phyloP scores from a whole-genome alignment of 2,113 vertebrate genomes.

The Chitala chitala region DNA sequence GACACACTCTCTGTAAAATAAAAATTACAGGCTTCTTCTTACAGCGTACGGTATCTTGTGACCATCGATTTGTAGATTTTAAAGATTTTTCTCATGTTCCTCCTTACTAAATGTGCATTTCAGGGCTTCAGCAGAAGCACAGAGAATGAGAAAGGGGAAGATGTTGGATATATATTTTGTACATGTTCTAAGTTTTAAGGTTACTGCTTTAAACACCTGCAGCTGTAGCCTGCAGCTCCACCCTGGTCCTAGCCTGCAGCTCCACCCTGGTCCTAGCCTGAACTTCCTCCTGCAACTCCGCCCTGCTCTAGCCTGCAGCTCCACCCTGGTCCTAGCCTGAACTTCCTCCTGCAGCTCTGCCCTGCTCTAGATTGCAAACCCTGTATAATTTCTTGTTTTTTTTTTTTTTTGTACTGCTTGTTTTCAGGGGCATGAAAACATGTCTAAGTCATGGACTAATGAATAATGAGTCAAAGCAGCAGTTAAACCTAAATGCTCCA shows the following conservation, averaged over 20 bases:
- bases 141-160: no score
- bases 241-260: not conserved
- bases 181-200: no score
- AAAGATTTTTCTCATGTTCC: no score
- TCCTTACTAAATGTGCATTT: no score
- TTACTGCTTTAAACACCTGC: no score
- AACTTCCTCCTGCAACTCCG: not conserved
- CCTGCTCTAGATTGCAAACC: not conserved
- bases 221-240: not conserved
- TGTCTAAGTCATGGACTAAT: not conserved
- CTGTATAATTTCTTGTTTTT: not conserved
- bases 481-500: not conserved
- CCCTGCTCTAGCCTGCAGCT: not conserved
- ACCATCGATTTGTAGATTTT: no score
- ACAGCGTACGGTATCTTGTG: conserved; percentile 1
- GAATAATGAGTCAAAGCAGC: not conserved
- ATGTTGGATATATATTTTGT: no score
- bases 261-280: not conserved
- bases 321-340: not conserved
- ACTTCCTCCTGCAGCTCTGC: not conserved
- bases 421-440: not conserved
- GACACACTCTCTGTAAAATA: no score
- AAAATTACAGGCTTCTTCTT: conserved; percentile 7
- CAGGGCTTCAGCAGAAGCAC: no score
- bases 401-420: not conserved